phyloP scores from a whole-genome alignment of 1,140 invertebrate genomes.

The Brevipalpus yothersi region DNA sequence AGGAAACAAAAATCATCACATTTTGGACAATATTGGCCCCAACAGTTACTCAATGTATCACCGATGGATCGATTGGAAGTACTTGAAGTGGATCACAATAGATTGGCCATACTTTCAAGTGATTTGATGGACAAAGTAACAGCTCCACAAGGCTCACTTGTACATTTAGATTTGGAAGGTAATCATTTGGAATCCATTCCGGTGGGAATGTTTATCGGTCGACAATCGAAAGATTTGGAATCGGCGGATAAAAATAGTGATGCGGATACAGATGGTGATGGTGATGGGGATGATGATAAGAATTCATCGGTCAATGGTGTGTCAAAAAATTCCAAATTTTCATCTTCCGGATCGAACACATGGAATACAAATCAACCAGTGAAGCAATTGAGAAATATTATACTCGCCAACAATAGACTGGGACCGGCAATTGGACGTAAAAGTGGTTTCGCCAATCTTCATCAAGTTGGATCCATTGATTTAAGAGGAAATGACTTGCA shows the following conservation, averaged over 20 bases:
- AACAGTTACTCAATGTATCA: constrained; percentile 35
- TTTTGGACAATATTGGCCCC: too few species aligned
- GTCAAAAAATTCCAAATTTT: too few species aligned
- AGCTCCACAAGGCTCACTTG: constrained; percentile 30
- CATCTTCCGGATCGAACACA: too few species aligned
- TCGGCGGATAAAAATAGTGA: too few species aligned
- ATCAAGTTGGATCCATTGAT: constrained; percentile 37
- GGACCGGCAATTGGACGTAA: constrained; percentile 26
- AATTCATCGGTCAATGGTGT: not conserved
- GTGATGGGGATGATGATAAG: constrained; percentile 16
- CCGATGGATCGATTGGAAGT: constrained; percentile 39
- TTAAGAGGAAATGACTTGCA: constrained; percentile 42
- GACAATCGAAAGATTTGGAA: too few species aligned
- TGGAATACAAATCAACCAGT: too few species aligned
- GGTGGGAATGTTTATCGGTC: constrained; percentile 31
- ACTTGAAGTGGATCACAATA: constrained; percentile 68
- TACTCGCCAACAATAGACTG: constrained; percentile 45
- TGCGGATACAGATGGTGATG: too few species aligned
- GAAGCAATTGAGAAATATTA: constrained; percentile 34
- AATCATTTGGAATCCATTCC: constrained; percentile 42
- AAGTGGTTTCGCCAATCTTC: constrained; percentile 32
- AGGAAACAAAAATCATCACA: too few species aligned
- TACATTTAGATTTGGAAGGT: constrained; percentile 61
- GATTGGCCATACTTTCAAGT: constrained; percentile 38
- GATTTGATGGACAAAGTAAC: constrained; percentile 31